Evolutionary conservation across 30 jellyfish, hydroid and myxozoan species (phyloP).

Genomic region (Cassiopea andromeda): DNA sequence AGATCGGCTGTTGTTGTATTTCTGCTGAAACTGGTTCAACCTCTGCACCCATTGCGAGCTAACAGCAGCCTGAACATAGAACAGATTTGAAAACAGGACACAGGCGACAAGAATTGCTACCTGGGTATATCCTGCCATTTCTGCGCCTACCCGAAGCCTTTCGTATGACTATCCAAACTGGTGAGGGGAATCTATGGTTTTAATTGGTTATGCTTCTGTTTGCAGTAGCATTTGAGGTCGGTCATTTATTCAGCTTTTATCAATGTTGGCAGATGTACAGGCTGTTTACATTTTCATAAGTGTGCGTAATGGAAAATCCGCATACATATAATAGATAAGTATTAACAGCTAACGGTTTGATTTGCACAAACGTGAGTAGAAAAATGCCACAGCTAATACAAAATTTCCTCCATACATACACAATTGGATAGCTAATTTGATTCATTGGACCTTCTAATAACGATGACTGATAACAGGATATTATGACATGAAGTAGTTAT

Average conservation of each 20-base stretch:
- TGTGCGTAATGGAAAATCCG: constrained; percentile 20
- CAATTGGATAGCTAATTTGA: neutral
- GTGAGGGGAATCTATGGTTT: neutral
- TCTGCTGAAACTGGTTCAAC: constrained; percentile 86
- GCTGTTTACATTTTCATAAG: constrained; percentile 43
- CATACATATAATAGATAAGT: neutral
- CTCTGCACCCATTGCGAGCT: constrained; percentile 73
- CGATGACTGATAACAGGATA: neutral
- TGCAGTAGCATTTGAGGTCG: neutral
- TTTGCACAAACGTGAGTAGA: constrained; percentile 19
- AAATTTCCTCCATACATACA: constrained; percentile 9
- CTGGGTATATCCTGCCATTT: constrained; percentile 34
- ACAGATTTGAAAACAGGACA: neutral
- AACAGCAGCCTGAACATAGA: constrained; percentile 19
- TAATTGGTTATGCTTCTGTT: constrained; percentile 4
- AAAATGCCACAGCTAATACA: constrained; percentile 1
- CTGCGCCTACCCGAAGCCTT: constrained; percentile 37
- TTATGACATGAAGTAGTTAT: no score
- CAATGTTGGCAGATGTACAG: constrained; percentile 19
- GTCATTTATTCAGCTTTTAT: constrained; percentile 33
- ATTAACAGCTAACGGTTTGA: constrained; percentile 34
- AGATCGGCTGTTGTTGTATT: constrained; percentile 91
- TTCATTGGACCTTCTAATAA: neutral
- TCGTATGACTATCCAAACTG: constrained; percentile 29
- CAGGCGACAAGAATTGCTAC: constrained; percentile 19